Evolutionary conservation across 2,888 invertebrate species (phyloP).

Genomic region (Papilio protenor): DNA sequence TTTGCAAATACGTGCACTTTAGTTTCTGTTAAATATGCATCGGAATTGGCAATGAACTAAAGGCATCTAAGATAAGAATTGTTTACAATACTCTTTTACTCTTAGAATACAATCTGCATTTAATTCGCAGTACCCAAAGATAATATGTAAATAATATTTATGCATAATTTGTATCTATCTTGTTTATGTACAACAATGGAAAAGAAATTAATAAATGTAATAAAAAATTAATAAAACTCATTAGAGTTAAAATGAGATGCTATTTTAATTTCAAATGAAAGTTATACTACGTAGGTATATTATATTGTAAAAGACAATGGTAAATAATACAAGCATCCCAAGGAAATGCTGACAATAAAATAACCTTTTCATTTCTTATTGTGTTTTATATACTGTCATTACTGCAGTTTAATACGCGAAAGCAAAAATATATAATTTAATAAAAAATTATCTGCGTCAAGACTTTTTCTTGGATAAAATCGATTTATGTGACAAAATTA

Average conservation of each 20-base stretch:
- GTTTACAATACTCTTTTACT: not conserved
- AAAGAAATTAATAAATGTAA: too few species aligned
- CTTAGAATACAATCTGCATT: not conserved
- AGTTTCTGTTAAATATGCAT: conserved; percentile 13
- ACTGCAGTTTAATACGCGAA: too few species aligned
- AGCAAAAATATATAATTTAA: too few species aligned
- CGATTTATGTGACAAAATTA: too few species aligned
- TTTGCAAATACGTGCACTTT: conserved; percentile 27
- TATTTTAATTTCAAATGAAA: not conserved
- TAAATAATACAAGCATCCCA: not conserved
- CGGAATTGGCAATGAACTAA: conserved; percentile 22
- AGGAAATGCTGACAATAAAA: not conserved
- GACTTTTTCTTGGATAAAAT: too few species aligned
- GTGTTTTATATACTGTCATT: not conserved
- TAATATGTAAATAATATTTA: not conserved
- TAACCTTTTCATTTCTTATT: not conserved
- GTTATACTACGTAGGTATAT: not conserved
- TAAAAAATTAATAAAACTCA: too few species aligned
- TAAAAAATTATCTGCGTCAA: too few species aligned
- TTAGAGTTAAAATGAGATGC: too few species aligned
- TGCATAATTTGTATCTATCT: not conserved
- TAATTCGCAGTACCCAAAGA: not conserved
- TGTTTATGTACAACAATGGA: not conserved
- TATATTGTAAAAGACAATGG: not conserved
- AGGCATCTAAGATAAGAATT: conserved; percentile 1